phyloP scores from a whole-genome alignment of 1,140 invertebrate species.

The Bombus fervidus region DNA sequence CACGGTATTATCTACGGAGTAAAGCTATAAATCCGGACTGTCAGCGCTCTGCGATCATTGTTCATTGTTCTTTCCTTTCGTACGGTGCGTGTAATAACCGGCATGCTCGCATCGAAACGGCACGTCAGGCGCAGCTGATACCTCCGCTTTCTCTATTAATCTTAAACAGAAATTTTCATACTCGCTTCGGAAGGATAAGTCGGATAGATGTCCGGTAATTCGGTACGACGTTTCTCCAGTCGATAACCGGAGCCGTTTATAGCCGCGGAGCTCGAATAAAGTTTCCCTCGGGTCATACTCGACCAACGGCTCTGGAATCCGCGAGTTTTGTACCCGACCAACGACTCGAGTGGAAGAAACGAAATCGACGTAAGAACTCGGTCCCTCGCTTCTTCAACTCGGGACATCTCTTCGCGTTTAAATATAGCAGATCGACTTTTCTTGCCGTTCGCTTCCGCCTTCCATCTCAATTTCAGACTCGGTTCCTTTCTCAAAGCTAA shows the following conservation, averaged over 20 bases:
- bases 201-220: slow-evolving; percentile 11
- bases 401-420: slow-evolving; percentile 15
- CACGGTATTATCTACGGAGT: slow-evolving; percentile 23
- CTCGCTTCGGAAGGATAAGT: not conserved
- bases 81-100: slow-evolving; percentile 43
- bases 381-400: no score
- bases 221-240: not conserved
- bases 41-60: slow-evolving; percentile 28
- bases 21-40: slow-evolving; percentile 41
- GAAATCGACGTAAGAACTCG: slow-evolving; percentile 48
- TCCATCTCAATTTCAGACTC: not conserved
- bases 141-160: slow-evolving; percentile 17
- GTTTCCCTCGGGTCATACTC: not conserved
- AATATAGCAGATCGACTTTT: slow-evolving; percentile 24
- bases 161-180: slow-evolving; percentile 40
- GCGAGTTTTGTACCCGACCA: slow-evolving; percentile 32
- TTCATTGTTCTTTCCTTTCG: slow-evolving; percentile 33
- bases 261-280: not conserved
- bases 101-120: slow-evolving; percentile 18
- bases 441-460: not conserved
- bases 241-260: not conserved
- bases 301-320: not conserved
- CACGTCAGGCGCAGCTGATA: slow-evolving; percentile 37
- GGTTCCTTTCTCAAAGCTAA: not conserved
- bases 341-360: slow-evolving; percentile 48